Base-by-base conservation (phyloP, 2,113 vertebrate species). In the Pogona vitticeps region DNA sequence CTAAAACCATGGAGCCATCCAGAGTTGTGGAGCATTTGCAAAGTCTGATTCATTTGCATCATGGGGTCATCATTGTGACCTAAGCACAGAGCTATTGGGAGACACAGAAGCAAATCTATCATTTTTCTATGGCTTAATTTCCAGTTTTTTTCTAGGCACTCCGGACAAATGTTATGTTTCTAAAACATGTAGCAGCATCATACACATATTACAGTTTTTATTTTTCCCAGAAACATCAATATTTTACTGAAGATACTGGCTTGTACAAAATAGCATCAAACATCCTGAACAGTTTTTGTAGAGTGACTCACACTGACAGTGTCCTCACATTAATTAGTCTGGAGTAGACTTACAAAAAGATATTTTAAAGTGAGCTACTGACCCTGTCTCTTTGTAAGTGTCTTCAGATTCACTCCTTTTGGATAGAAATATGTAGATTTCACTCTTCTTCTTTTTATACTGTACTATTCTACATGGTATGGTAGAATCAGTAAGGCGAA, bases 11-110 rank as follows among this genome's bases (percentile, higher is more conserved):
- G 46, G 46, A 52, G 46, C 5, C 10, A 52, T 52, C 46, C 46
- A 90, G 92, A 95, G 92, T 92, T 94, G 91, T 90, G 88, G 88
- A 92, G 59, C 93, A 87, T 82, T 82, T 52, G 65, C 92, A 90
- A 92, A 93, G 92, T 94, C 94, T 94, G 93, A 93, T 91, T 93
- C 92, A 89, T 90, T 93, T 87, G 65, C 79, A 90, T 88, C 82
- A 86, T 93, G 91, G 76, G 91, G 76, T 91, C 88, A 88, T 65
- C 88, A 83, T 84, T 52, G 81, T 93, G 90, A 94, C 92, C 91
- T 91, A 94, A 88, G 94, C 93, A 91, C 85, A 80, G 76, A 92
- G 90, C 87, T 91, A 85, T 90, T 92, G 79, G 68, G 92, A 91
- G 90, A 83, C 86, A 86, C 78, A 89, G 38, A 83, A 95, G 85